A percentile compares a stretch with the other conserved stretches of the same genome.
phyloP scores from a whole-genome alignment of 2,797 vertebrate genomes.

The Anguilla obscura region DNA sequence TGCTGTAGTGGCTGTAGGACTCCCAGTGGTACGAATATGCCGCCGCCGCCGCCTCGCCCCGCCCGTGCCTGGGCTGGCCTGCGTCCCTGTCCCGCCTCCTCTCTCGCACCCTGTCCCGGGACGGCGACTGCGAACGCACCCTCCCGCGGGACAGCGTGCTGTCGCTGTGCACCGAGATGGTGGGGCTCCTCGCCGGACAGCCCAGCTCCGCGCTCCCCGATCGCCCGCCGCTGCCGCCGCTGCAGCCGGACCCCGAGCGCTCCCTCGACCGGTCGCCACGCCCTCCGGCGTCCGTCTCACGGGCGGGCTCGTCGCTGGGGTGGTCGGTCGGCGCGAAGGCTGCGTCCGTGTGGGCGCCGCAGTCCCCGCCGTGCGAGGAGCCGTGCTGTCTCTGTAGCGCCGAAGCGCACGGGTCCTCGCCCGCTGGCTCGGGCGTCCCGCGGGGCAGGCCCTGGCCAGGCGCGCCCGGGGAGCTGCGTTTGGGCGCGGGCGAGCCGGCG shows the following conservation, averaged over 20 bases:
- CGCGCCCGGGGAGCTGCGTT: constrained; percentile 48
- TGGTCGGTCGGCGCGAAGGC: constrained; percentile 23
- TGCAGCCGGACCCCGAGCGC: constrained; percentile 59
- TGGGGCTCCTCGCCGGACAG: constrained; percentile 66
- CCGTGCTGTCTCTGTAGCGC: background rate
- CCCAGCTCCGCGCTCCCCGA: constrained; percentile 65
- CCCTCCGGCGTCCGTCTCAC: constrained; percentile 57
- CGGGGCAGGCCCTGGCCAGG: background rate
- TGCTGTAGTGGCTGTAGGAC: constrained; percentile 72
- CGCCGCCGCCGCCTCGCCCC: constrained; percentile 53
- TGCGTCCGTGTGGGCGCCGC: background rate
- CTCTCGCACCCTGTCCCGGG: constrained; percentile 61
- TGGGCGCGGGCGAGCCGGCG: constrained; percentile 45
- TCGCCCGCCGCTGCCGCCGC: constrained; percentile 54
- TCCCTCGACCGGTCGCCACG: constrained; percentile 59
- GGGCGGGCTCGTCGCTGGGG: constrained; percentile 35
- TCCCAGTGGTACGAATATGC: constrained; percentile 68
- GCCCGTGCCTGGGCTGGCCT: constrained; percentile 56
- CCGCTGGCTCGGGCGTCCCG: background rate
- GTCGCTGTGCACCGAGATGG: constrained; percentile 67
- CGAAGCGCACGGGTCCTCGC: background rate
- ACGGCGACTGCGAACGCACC: constrained; percentile 67
- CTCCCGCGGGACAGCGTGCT: constrained; percentile 65
- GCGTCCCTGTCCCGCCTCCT: constrained; percentile 68
- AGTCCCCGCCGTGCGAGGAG: background rate